Evolutionary conservation across 64 coral and sea anemone species (phyloP).

Genomic region (Porites lutea): DNA sequence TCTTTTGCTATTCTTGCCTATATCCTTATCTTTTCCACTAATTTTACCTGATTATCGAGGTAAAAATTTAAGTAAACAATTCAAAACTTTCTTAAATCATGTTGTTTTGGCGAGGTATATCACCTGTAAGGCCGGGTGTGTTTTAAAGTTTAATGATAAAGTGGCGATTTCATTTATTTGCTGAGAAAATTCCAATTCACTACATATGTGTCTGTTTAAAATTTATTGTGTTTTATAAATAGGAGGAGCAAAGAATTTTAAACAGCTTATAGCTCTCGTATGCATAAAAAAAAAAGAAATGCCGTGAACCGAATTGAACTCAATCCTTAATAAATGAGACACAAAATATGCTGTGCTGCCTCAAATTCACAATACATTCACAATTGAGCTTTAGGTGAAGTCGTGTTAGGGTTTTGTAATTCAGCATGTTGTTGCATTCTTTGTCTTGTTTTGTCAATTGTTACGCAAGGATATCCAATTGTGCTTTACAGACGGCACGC

Average conservation of each 20-base stretch:
- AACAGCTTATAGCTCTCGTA: neutral
- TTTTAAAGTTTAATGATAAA: slow-evolving; percentile 5
- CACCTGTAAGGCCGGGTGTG: neutral
- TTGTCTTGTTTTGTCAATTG: too few relatives aligned
- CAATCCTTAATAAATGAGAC: too few relatives aligned
- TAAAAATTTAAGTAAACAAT: neutral
- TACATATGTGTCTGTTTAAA: neutral
- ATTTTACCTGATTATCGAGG: neutral
- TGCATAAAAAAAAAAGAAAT: neutral
- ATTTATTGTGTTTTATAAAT: neutral
- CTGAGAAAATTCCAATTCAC: neutral
- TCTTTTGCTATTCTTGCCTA: neutral
- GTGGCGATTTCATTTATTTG: neutral
- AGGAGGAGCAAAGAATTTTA: neutral
- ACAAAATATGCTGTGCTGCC: too few relatives aligned
- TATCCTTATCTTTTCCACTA: too few relatives aligned
- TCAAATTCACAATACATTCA: too few relatives aligned
- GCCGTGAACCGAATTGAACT: too few relatives aligned
- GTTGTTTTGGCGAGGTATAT: neutral
- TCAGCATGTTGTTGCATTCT: too few relatives aligned
- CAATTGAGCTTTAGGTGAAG: too few relatives aligned
- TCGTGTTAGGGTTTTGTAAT: too few relatives aligned
- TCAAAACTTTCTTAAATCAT: neutral
- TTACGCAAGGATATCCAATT: too few relatives aligned
- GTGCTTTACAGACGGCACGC: too few relatives aligned